Conservation (phyloP, 92 coral and sea anemone species). For the Pocillopora grandis region DNA sequence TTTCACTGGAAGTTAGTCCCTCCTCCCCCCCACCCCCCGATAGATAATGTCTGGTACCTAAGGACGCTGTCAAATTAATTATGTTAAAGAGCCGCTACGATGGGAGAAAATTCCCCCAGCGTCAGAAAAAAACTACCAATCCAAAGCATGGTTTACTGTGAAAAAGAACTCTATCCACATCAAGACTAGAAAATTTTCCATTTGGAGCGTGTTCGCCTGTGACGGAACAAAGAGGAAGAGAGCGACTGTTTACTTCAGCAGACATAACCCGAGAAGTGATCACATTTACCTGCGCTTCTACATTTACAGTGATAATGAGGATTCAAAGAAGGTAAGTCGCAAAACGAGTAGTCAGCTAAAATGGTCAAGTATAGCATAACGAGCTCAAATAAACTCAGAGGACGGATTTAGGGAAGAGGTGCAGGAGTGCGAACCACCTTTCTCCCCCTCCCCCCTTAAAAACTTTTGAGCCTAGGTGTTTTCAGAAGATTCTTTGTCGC, state of each 20-base stretch:
- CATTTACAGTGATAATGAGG: slow-evolving; percentile 27
- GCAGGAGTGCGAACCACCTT: too few species aligned
- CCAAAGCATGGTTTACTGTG: slow-evolving; percentile 34
- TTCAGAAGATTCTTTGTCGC: too few species aligned
- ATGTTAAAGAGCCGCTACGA: too few species aligned
- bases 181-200: slow-evolving; percentile 22
- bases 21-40: too few species aligned
- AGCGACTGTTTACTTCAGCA: slow-evolving; percentile 24
- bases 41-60: too few species aligned
- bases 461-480: too few species aligned
- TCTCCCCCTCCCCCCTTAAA: too few species aligned
- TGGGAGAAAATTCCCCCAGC: slow-evolving; percentile 30
- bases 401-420: too few species aligned
- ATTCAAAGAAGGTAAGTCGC: slow-evolving; percentile 12
- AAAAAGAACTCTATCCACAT: slow-evolving; percentile 11
- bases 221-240: slow-evolving; percentile 40
- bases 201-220: slow-evolving; percentile 35
- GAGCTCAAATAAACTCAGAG: not conserved
- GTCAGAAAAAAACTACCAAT: slow-evolving; percentile 20
- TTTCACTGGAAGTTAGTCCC: too few species aligned
- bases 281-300: not conserved
- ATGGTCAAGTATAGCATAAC: too few species aligned
- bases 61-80: too few species aligned
- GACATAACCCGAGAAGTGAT: slow-evolving; percentile 4
- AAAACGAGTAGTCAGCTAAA: too few species aligned